These are phyloP conservation scores for Odobenus rosmarus DNA, from an alignment of 2,113 vertebrate species.

Conservation along the genomic window DNA sequence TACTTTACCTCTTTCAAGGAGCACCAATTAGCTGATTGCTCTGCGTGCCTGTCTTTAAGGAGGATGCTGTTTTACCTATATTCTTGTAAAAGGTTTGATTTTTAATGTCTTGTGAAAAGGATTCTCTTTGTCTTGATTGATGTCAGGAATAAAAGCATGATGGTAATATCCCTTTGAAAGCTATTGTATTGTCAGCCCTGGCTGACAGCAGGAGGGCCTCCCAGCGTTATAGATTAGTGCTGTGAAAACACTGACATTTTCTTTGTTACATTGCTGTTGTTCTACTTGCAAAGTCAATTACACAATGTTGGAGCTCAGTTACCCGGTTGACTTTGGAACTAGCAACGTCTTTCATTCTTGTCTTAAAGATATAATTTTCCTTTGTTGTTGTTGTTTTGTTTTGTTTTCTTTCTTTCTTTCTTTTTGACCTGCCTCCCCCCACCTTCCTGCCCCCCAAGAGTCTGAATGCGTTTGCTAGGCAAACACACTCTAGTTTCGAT, in stretches of 20 bases:
- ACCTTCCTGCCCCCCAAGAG: background rate
- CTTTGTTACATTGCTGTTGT: slow-evolving; percentile 89
- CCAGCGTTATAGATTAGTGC: slow-evolving; percentile 89
- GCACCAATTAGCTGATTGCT: slow-evolving; percentile 88
- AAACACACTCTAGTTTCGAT: slow-evolving; percentile 80
- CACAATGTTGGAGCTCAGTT: slow-evolving; percentile 88
- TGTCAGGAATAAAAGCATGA: slow-evolving; percentile 90
- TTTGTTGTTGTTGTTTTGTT: slow-evolving; percentile 58
- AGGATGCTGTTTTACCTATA: slow-evolving; percentile 86
- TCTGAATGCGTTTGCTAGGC: slow-evolving; percentile 58
- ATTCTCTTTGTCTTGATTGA: slow-evolving; percentile 91
- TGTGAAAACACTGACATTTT: slow-evolving; percentile 89
- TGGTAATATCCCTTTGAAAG: slow-evolving; percentile 91
- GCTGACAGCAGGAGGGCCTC: slow-evolving; percentile 89
- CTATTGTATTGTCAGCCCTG: slow-evolving; percentile 89
- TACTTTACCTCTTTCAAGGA: slow-evolving; percentile 82
- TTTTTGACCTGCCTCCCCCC: background rate
- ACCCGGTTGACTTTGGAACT: slow-evolving; percentile 88
- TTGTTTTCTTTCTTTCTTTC: background rate
- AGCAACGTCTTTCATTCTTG: slow-evolving; percentile 85
- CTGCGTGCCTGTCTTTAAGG: slow-evolving; percentile 83
- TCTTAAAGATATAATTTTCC: slow-evolving; percentile 88
- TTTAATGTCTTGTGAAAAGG: slow-evolving; percentile 89
- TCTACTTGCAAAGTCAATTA: slow-evolving; percentile 90
- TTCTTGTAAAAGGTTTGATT: slow-evolving; percentile 86